Evolutionary conservation across 2,797 vertebrate genomes (phyloP).

Genomic region (Oophaga sylvatica): DNA sequence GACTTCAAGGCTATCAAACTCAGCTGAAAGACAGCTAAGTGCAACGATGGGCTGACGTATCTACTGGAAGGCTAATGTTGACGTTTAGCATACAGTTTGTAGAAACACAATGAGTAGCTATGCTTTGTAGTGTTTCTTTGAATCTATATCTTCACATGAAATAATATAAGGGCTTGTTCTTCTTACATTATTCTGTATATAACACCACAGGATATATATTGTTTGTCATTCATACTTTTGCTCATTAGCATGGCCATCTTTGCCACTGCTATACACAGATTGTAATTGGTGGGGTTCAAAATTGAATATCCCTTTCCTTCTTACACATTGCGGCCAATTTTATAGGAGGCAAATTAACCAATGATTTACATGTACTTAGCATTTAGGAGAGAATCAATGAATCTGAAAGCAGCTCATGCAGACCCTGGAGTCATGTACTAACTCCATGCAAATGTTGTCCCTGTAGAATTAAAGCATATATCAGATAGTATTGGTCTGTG

Average conservation of each 20-base stretch:
- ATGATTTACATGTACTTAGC: not conserved
- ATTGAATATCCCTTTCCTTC: not conserved
- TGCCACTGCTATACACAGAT: not conserved
- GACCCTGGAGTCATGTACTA: not conserved
- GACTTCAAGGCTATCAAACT: conserved; percentile 61
- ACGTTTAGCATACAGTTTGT: not conserved
- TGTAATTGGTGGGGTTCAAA: not conserved
- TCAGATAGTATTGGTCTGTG: not conserved
- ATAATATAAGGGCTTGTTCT: not conserved
- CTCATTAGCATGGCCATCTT: not conserved
- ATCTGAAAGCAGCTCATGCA: not conserved
- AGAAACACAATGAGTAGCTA: not conserved
- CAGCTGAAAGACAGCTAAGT: conserved; percentile 54
- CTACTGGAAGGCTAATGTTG: not conserved
- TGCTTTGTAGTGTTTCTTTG: not conserved
- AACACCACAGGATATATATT: not conserved
- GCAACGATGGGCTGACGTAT: conserved; percentile 25
- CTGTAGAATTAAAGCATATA: not conserved
- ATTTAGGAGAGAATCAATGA: not conserved
- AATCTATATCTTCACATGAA: not conserved
- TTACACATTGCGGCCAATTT: not conserved
- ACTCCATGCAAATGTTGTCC: not conserved
- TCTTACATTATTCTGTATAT: not conserved
- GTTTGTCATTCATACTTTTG: not conserved
- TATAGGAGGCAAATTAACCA: not conserved